phyloP scores from a whole-genome alignment of 1,140 invertebrate species.

The Drosophila parvula region DNA sequence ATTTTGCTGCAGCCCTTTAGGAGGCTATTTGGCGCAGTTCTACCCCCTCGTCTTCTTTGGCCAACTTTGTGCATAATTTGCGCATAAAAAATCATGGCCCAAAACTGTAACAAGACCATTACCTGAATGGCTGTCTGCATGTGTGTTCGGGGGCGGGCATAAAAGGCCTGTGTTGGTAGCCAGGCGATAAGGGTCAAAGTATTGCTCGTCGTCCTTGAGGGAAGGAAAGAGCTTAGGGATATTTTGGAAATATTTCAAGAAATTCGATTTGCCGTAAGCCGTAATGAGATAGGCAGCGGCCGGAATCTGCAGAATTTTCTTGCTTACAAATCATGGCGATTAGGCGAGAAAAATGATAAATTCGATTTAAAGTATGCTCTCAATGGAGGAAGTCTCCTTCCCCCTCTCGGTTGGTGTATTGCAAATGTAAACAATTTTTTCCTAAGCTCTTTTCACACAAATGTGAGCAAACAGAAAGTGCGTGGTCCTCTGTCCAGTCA shows the following conservation, averaged over 20 bases:
- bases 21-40: conserved; percentile 6
- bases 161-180: conserved; percentile 21
- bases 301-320: background rate
- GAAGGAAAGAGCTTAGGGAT: background rate
- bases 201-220: background rate
- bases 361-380: conserved; percentile 11
- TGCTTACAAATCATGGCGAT: conserved; percentile 42
- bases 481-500: conserved; percentile 21
- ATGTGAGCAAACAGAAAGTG: conserved; percentile 37
- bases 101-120: conserved; percentile 66
- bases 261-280: conserved; percentile 30
- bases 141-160: conserved; percentile 20
- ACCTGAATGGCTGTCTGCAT: conserved; percentile 54
- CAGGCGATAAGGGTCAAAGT: conserved; percentile 18
- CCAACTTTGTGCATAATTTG: conserved; percentile 73
- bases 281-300: conserved; percentile 3
- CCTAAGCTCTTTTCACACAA: conserved; percentile 35
- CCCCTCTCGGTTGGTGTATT: background rate
- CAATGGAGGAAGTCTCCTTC: too few relatives aligned
- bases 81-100: conserved; percentile 71
- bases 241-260: conserved; percentile 10
- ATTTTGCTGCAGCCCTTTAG: conserved; percentile 67
- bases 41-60: background rate
- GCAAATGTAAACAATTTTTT: conserved; percentile 22
- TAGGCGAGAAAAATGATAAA: conserved; percentile 28